A percentile compares a stretch with the other conserved stretches of the same genome.
phyloP scores from a whole-genome alignment of 1,140 invertebrate species.

The Diorhabda elongata region DNA sequence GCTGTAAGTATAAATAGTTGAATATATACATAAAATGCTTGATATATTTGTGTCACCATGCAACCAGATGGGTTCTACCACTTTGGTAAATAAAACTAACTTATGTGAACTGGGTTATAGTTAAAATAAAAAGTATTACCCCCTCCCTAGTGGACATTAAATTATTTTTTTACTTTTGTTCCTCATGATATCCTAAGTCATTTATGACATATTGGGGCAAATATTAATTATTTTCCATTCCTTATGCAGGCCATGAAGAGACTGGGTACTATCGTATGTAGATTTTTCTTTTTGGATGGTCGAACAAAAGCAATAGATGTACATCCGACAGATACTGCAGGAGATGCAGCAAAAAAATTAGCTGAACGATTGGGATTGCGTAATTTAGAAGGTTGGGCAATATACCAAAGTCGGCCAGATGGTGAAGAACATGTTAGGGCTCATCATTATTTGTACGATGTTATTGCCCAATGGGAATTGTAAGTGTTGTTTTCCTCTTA shows the following conservation, averaged over 20 bases:
- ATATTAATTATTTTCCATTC: neutral
- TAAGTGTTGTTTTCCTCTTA: constrained; percentile 50
- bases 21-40: too few species aligned
- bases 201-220: too few species aligned
- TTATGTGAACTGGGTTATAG: too few species aligned
- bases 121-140: too few species aligned
- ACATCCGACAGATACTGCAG: constrained; percentile 89
- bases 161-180: too few species aligned
- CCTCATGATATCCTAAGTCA: too few species aligned
- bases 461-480: constrained; percentile 91
- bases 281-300: constrained; percentile 93
- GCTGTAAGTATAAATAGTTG: constrained; percentile 59
- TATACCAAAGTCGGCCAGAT: constrained; percentile 81
- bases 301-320: constrained; percentile 93
- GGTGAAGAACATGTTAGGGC: constrained; percentile 88
- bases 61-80: too few species aligned
- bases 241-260: constrained; percentile 74
- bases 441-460: constrained; percentile 90
- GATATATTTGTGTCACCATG: too few species aligned
- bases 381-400: constrained; percentile 87
- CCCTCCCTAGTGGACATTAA: too few species aligned
- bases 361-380: constrained; percentile 83
- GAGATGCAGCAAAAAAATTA: constrained; percentile 81
- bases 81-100: too few species aligned
- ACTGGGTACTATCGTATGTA: constrained; percentile 87